Base-by-base conservation (phyloP, 2,888 invertebrate species). In the Mesoligia furuncula region DNA sequence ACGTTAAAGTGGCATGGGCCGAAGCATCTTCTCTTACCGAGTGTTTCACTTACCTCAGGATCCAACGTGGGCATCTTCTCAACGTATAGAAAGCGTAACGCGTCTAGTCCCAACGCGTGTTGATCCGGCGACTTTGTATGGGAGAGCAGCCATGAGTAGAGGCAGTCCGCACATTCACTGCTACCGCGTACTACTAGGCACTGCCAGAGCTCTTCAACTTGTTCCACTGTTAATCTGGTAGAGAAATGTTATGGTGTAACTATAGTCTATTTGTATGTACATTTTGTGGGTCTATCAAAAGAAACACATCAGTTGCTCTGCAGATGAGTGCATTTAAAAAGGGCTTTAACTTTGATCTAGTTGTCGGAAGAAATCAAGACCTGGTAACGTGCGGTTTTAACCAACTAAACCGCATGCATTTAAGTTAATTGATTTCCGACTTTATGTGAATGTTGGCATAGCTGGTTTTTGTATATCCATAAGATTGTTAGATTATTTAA, bases 81-180 rank as follows among this genome's bases (percentile, higher is more conserved):
- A 72, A 98, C 97, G 91, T 99, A 99, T 45, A 99, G 97, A 90
- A 99, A 98, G 90, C 98, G 98, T 73, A 99, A 96, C 0, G 99
- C 98, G 89, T 99, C 99, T 76, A 98, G 97, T 6, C 98, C 98
- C 4, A 99, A 96, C 0, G 99, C 99, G 94, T 99, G 99, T 88
- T 99, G 98, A 84, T 99, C 99, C 0, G 99, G 98, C 31, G 98
- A 98, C 94, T 99, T 98, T 2, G 99, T 98, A 94, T 99, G 99
- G 15, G 98, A 98, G 62, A 99, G 97, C 70, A 99, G 95, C 99
- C 99, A 99, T 79, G 98, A 98, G 93, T 99, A 99, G 42, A 99
- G 97, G 90, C 99, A 99, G 93, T 99, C 99, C 0, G 98, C 98
- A 90, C 99, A 99, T 89, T 98, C 98, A 0, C 97, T 95, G 92